These are phyloP conservation scores for Gasterosteus nipponicus DNA, from an alignment of 2,113 vertebrate genomes.

Conservation along the genomic window DNA sequence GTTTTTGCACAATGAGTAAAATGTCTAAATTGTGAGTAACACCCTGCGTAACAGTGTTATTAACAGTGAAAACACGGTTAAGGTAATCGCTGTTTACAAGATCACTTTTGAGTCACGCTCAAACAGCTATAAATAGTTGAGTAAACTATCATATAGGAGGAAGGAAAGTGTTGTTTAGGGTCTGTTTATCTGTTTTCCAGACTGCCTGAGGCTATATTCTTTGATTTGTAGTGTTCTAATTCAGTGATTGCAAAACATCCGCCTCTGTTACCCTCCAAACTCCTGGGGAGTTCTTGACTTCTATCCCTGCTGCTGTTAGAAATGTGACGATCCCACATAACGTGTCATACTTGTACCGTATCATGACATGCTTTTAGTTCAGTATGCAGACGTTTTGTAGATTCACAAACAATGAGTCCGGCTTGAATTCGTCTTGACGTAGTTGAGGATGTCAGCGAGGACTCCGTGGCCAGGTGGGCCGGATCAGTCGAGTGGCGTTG, in stretches of 20 bases:
- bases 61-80: not conserved
- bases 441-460: not conserved
- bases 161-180: not conserved
- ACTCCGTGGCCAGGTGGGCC: not conserved
- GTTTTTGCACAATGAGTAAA: not conserved
- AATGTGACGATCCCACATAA: not conserved
- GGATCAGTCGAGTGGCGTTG: not conserved
- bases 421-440: constrained; percentile 8
- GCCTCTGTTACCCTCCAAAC: not conserved
- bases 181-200: not conserved
- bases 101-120: not conserved
- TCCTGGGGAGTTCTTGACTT: not conserved
- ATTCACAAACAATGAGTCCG: constrained; percentile 21
- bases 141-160: not conserved
- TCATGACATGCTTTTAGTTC: not conserved
- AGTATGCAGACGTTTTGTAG: not conserved
- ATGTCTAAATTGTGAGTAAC: not conserved
- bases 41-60: not conserved
- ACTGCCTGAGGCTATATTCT: not conserved
- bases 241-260: not conserved
- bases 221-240: not conserved
- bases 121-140: not conserved
- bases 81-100: not conserved
- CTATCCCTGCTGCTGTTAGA: not conserved
- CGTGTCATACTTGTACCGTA: not conserved